Evolutionary conservation across 2,888 invertebrate species (phyloP), one percentile per base, ranked within the genome.

Genomic region (Anticlea derivata): DNA sequence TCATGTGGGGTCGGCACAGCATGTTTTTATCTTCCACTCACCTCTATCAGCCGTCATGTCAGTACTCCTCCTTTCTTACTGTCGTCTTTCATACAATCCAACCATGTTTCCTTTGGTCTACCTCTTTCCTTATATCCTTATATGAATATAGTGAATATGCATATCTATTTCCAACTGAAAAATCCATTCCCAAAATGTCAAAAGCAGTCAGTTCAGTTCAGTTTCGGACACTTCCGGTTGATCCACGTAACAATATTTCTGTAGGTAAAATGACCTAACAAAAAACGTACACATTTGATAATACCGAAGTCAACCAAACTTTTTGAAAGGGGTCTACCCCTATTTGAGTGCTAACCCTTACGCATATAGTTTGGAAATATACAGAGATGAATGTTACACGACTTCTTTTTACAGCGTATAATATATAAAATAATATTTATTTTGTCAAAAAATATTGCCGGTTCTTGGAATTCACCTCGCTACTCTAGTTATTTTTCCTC

Each of bases 341-440:
- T 50, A 54, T 65, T 54, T 53, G 44, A 60, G 59, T 58, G 51
- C 50, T 60, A 57, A 63, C 38, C 49, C 53, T 41, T 56, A 54
- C 45, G 63, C 64, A 64, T 65, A 68, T 65, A 61, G 64, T 64
- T 67, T 65, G 61, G 51, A 67, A 64, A 72, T 62, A 48, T 59
- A 45, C 35, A 23, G 39, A 52, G 44, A 54, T 56, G 49, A 60
- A 61, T 33, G 50, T 35, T 41, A 30, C 30, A 24, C 40, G 11
- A 47, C 50, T 40, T 40, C 40, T 55, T 43, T 40, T 33, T 56
- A 48, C 52, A 50, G 26, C 38, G 27, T 37, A 38, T 13, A 26
- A 48, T 7, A 27, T 47, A 38, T 22, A 20, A 2, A 7, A 20
- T 20, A 10, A 27, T 39, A 10, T 11, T 4, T 50, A 27, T 43